Base-by-base conservation (phyloP, 2,113 vertebrate species). In the Anthoscopus minutus region DNA sequence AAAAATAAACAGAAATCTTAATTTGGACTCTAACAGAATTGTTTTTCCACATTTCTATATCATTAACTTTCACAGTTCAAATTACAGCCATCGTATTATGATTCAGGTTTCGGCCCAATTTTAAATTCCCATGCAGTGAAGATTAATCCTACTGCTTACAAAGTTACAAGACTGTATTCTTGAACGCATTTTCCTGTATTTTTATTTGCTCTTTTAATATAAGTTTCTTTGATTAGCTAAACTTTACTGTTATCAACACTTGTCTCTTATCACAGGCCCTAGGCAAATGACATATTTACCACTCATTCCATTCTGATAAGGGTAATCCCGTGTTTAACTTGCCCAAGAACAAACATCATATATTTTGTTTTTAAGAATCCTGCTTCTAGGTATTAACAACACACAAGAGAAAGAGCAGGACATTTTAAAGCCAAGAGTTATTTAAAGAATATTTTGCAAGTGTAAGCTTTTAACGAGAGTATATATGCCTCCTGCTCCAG, bases 241-340 rank as follows among this genome's bases (percentile, higher is more conserved):
- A 97, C 96, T 97, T 88, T 62, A 45, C 96, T 94, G 94, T 97
- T 97, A 98, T 97, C 98, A 95, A 96, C 93, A 93, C 96, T 97
- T 93, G 92, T 88, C 81, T 97, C 97, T 98, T 98, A 98, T 97
- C 96, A 69, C 67, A 69, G 65, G 95, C 96, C 92, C 92, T 95
- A 91, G 95, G 96, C 94, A 70, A 98, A 96, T 96, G 95, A 97
- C 96, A 98, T 97, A 97, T 97, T 97, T 97, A 97, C 96, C 97
- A 97, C 96, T 96, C 86, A 96, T 97, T 97, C 97, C 96, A 93
- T 92, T 91, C 84, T 97, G 97, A 98, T 98, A 98, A 98, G 97
- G 93, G 83, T 97, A 97, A 98, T 95, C 97, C 96, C 81, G 80
- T 97, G 96, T 98, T 98, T 98, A 97, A 98, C 96, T 97, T 97